Conservation (phyloP, 2,888 invertebrate genomes). For the Ptilodon capucinus region DNA sequence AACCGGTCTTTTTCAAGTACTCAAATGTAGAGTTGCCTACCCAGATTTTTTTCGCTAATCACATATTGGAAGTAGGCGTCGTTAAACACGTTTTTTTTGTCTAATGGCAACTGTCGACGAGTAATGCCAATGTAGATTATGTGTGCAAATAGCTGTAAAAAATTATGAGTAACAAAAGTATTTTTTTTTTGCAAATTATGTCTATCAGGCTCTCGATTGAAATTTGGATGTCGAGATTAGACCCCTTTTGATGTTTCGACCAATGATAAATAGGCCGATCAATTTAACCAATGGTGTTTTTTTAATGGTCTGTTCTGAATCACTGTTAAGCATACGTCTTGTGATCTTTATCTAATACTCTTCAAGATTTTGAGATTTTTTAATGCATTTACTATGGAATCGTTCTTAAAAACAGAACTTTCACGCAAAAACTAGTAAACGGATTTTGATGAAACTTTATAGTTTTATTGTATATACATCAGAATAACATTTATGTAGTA, state of each 20-base stretch:
- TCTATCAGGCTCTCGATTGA: not conserved
- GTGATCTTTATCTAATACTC: too few relatives aligned
- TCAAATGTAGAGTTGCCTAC: not conserved
- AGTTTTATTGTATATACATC: too few relatives aligned
- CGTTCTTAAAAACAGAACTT: too few relatives aligned
- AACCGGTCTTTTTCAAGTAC: not conserved
- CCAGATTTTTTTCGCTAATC: not conserved
- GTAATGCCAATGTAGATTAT: not conserved
- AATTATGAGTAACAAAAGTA: not conserved
- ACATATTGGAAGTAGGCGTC: slow-evolving; percentile 1
- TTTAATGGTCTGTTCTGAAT: too few relatives aligned
- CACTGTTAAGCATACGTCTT: too few relatives aligned
- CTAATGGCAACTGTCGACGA: not conserved
- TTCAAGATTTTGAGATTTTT: too few relatives aligned
- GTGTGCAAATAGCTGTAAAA: not conserved
- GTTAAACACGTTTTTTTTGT: not conserved
- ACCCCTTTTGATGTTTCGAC: not conserved
- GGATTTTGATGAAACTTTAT: too few relatives aligned
- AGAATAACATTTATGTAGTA: too few relatives aligned
- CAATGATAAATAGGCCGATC: too few relatives aligned
- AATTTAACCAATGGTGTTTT: not conserved
- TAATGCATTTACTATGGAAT: too few relatives aligned
- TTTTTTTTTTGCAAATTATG: not conserved
- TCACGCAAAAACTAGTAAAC: too few relatives aligned
- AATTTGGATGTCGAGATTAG: not conserved